These are phyloP conservation scores for Gasteruption jaculator DNA, from an alignment of 2,888 invertebrate genomes.

Conservation along the genomic window DNA sequence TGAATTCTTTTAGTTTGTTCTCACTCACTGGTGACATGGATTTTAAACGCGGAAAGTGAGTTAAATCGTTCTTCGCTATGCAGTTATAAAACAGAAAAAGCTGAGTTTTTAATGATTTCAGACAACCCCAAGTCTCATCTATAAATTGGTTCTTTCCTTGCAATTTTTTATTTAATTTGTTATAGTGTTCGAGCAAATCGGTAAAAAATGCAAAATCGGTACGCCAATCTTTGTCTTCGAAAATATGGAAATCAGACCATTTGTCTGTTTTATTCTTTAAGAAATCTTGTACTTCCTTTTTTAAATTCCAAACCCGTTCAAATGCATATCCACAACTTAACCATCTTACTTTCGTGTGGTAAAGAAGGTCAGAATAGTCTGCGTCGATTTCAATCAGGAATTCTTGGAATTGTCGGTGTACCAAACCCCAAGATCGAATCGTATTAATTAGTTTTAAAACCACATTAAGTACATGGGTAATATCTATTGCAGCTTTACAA, in stretches of 20 bases:
- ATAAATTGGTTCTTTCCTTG: conserved; percentile 18
- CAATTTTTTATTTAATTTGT: conserved; percentile 19
- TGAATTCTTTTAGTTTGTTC: neutral
- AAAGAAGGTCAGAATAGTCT: conserved; percentile 3
- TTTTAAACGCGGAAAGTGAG: conserved; percentile 18
- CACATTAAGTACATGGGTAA: conserved; percentile 23
- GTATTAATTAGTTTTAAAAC: conserved; percentile 21
- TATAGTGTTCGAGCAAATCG: conserved; percentile 18
- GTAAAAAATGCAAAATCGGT: conserved; percentile 21
- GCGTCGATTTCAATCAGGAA: conserved; percentile 1
- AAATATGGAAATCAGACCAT: conserved; percentile 1
- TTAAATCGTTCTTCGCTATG: conserved; percentile 9
- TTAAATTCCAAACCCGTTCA: neutral
- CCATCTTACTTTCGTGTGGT: conserved; percentile 4
- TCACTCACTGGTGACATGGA: conserved; percentile 10
- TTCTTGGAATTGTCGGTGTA: conserved; percentile 18
- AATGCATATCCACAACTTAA: conserved; percentile 2
- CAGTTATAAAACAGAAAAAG: conserved; percentile 3
- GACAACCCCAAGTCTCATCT: conserved; percentile 4
- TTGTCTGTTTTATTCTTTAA: too few relatives aligned
- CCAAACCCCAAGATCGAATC: neutral
- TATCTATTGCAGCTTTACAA: conserved; percentile 25
- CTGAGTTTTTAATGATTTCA: conserved; percentile 5
- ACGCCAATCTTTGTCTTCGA: conserved; percentile 5
- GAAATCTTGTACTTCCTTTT: too few relatives aligned